Evolutionary conservation across 2,797 vertebrate genomes (phyloP), one percentile per base, ranked within the genome.

Genomic region (Diglossa cyanea): DNA sequence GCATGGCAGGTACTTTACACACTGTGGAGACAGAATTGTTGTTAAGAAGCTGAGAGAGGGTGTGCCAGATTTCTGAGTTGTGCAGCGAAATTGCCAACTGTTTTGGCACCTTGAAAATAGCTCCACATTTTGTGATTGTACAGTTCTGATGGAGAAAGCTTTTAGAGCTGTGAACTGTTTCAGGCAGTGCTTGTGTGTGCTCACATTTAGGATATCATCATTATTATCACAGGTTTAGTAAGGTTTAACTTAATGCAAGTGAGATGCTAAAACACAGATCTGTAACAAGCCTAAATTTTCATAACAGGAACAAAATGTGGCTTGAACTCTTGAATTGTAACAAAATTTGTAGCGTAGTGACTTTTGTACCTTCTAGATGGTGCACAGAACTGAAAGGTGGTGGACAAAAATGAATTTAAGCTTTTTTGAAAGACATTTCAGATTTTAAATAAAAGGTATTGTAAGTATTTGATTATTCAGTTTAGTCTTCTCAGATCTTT

Each of bases 381-480:
- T 57, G 18, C 33, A 57, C 30, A 42, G 63, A 88, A 30, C 35
- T 53, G 51, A 76, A 79, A 47, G 7, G 8, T 60, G 16, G 15
- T 35, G 13, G n/a, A 35, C 25, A 86, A 61, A 93, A 84, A 33
- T 71, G 7, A 51, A 13, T 50, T 45, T 62, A 28, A 73, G 39
- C 11, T 19, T 82, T 85, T 79, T 82, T 76, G 47, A 31, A 90
- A 82, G 13, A 25, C 17, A 3, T 65, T 9, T 76, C 28, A 42
- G 37, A 40, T 72, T 51, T 44, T 0, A 5, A 1, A 0, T n/a
- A 75, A 80, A 51, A 26, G 24, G 0, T 11, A 4, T 12, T 91
- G 9, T 55, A 58, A 58, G 25, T 77, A 15, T 80, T 80, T 90
- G 26, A 47, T 71, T 37, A 62, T 73, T 86, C 13, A 15, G 8